phyloP scores from a whole-genome alignment of 2,113 vertebrate genomes.

The human region DNA sequence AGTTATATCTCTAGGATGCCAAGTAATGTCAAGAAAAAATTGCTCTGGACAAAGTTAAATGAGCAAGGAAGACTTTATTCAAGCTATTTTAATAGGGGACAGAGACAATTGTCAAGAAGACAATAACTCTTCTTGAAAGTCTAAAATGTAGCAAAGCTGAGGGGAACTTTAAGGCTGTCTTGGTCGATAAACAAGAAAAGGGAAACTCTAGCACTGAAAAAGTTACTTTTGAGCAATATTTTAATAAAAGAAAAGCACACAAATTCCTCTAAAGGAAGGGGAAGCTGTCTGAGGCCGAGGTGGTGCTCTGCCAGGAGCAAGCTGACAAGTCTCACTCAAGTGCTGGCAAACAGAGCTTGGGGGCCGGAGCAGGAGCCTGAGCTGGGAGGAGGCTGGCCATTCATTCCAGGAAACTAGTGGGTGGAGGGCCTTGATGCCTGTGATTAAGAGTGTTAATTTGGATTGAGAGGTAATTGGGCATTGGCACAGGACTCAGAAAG shows the following conservation, averaged over 20 bases:
- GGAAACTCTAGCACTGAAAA: neutral
- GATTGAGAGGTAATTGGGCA: constrained; percentile 15
- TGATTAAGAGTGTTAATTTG: constrained; percentile 58
- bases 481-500: constrained; percentile 7
- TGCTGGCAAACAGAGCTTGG: neutral
- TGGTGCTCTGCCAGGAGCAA: neutral
- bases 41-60: neutral
- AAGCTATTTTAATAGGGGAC: neutral
- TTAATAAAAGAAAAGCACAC: neutral
- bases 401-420: neutral
- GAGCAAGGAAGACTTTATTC: neutral
- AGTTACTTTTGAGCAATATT: neutral
- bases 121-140: neutral
- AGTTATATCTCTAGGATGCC: neutral
- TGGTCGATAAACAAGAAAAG: neutral
- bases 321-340: neutral
- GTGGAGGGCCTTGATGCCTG: neutral
- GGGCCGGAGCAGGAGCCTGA: neutral
- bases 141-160: neutral
- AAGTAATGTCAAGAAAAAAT: neutral
- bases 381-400: neutral
- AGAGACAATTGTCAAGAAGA: neutral
- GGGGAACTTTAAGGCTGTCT: neutral
- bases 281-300: neutral
- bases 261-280: neutral